A percentile compares a stretch with the other conserved stretches of the same genome.
These are phyloP conservation scores for Lagorchestes hirsutus DNA, from an alignment of 2,797 vertebrate genomes.

Conservation along the genomic window DNA sequence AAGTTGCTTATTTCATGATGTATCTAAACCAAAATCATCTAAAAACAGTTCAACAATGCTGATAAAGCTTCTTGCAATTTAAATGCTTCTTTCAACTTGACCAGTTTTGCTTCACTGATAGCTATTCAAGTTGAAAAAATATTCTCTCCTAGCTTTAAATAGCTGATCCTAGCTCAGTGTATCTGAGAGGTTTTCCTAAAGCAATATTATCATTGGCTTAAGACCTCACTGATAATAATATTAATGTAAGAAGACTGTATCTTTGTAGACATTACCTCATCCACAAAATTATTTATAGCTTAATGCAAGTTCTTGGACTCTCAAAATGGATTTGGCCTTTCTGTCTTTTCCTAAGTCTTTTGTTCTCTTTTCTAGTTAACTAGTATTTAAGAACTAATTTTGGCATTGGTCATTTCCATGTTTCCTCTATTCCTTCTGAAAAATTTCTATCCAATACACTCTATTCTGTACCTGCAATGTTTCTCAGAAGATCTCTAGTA, in stretches of 20 bases:
- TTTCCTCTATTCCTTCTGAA: neutral
- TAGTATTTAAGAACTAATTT: conserved; percentile 37
- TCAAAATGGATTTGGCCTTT: conserved; percentile 26
- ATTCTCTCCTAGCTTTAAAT: neutral
- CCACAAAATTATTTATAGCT: neutral
- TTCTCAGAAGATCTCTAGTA: neutral
- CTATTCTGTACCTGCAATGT: neutral
- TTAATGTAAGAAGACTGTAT: neutral
- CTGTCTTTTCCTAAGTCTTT: conserved; percentile 24
- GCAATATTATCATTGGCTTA: conserved; percentile 18
- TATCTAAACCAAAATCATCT: neutral
- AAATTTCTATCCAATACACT: neutral
- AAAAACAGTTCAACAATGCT: neutral
- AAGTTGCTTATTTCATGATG: neutral
- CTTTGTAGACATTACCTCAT: neutral
- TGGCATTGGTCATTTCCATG: neutral
- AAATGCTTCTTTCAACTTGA: neutral
- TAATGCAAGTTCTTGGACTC: conserved; percentile 54
- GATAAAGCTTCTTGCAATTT: neutral
- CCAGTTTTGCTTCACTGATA: neutral
- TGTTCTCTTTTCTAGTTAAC: conserved; percentile 35
- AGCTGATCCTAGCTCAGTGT: neutral
- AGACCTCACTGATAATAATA: neutral
- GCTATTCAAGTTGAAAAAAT: neutral
- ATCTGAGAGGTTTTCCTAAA: neutral